phyloP scores from a whole-genome alignment of 2,113 vertebrate genomes.

The Setophaga petechia region DNA sequence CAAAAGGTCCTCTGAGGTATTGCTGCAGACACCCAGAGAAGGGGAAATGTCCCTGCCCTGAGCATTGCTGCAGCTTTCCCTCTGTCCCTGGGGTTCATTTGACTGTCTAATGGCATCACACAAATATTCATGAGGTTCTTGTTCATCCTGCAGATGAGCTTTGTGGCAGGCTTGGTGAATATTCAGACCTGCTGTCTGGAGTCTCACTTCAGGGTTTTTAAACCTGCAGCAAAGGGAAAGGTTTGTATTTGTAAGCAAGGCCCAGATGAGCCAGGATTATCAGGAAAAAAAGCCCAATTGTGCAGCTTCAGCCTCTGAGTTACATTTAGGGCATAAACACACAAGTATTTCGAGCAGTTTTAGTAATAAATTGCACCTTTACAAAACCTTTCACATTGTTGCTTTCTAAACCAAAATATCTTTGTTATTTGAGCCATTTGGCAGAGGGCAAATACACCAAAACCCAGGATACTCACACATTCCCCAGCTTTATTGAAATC shows the following conservation, averaged over 20 bases:
- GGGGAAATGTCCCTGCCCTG: not conserved
- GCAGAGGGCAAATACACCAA: not conserved
- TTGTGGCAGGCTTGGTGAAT: not conserved
- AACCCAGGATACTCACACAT: not conserved
- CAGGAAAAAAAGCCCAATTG: not conserved
- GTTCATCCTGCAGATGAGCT: not conserved
- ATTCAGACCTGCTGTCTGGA: not conserved
- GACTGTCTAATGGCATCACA: not conserved
- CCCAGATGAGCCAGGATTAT: not conserved
- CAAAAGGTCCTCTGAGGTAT: not conserved
- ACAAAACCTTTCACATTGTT: not conserved
- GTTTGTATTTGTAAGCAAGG: not conserved
- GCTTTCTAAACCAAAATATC: not conserved
- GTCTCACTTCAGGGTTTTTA: not conserved
- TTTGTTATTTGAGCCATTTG: not conserved
- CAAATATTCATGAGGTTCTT: conserved; percentile 30
- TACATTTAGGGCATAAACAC: not conserved
- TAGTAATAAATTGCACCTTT: not conserved
- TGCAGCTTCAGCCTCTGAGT: not conserved
- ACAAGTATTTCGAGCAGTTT: not conserved
- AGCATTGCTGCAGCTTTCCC: not conserved
- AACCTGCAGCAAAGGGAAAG: not conserved
- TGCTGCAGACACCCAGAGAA: not conserved
- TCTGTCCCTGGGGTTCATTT: not conserved
- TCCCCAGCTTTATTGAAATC: not conserved